These are phyloP conservation scores for Dryococelus australis DNA, from an alignment of 2,888 invertebrate genomes.

Conservation along the genomic window DNA sequence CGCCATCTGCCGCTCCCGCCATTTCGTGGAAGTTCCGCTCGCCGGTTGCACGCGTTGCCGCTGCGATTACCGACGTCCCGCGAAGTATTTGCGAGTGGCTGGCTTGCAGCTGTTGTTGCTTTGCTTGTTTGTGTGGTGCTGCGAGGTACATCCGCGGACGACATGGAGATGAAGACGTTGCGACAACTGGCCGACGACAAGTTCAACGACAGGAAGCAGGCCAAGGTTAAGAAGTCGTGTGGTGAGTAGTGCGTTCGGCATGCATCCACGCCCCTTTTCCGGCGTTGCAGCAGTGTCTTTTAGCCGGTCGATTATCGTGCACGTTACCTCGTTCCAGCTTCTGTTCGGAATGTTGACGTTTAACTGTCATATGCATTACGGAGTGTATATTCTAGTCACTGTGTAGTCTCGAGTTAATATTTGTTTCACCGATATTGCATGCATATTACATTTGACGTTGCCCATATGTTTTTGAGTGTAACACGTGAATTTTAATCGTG, in stretches of 20 bases:
- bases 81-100: background rate
- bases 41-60: background rate
- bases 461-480: no score
- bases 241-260: background rate
- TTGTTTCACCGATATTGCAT: no score
- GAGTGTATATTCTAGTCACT: no score
- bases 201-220: background rate
- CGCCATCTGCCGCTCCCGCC: constrained; percentile 6
- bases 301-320: no score
- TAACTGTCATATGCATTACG: no score
- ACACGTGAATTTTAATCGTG: no score
- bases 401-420: no score
- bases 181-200: background rate
- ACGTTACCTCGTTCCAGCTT: no score
- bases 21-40: background rate
- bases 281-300: background rate
- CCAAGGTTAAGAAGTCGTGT: background rate
- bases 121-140: background rate
- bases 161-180: background rate
- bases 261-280: constrained; percentile 4
- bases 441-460: no score
- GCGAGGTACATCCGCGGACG: background rate
- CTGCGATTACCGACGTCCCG: background rate
- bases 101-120: background rate
- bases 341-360: no score